phyloP scores from a whole-genome alignment of 2,888 invertebrate species.

The Lasioglossum figueresi region DNA sequence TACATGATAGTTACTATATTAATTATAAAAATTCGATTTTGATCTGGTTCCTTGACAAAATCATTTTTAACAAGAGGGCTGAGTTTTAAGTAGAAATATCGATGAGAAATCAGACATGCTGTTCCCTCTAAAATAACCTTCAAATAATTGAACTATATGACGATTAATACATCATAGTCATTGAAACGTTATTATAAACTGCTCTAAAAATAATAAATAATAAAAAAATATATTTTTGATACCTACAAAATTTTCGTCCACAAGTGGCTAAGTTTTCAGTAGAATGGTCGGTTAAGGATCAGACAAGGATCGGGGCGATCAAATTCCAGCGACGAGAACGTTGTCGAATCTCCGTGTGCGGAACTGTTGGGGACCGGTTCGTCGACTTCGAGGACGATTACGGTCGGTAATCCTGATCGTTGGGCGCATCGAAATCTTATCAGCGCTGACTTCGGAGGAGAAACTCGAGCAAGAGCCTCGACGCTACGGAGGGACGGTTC shows the following conservation, averaged over 20 bases:
- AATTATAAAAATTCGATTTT: too few species aligned
- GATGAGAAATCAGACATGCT: too few species aligned
- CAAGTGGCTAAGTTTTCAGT: neutral
- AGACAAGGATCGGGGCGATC: neutral
- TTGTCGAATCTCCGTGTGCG: neutral
- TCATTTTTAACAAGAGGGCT: too few species aligned
- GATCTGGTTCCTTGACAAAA: too few species aligned
- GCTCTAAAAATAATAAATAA: too few species aligned
- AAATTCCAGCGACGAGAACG: neutral
- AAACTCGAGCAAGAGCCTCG: constrained; percentile 11
- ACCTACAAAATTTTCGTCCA: neutral
- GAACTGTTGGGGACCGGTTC: neutral
- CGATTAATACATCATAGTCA: too few species aligned
- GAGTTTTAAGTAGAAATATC: too few species aligned
- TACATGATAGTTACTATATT: too few species aligned
- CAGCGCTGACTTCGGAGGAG: constrained; percentile 12
- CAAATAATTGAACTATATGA: too few species aligned
- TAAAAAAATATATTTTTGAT: neutral
- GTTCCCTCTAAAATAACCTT: too few species aligned
- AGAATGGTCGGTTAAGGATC: neutral
- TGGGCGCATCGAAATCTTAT: constrained; percentile 36
- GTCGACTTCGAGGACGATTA: constrained; percentile 5
- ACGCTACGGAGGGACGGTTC: constrained; percentile 23
- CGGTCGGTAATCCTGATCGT: constrained; percentile 25
- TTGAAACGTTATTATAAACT: too few species aligned